Base-by-base conservation (phyloP, 2,113 vertebrate species). In the Nothocercus julius region DNA sequence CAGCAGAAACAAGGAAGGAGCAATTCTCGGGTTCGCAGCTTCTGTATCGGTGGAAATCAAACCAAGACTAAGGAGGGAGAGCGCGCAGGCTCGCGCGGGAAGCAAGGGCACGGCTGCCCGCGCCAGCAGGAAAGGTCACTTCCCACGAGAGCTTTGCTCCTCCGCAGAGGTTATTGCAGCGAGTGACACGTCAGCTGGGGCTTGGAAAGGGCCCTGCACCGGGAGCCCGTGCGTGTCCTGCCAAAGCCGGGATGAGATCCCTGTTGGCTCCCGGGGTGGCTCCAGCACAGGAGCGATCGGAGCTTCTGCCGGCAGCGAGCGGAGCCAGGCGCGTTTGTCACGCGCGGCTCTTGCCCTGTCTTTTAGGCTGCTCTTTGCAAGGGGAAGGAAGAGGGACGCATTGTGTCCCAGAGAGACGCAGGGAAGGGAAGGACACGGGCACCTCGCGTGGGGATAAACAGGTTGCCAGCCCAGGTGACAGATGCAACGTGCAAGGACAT, bases 1-100 rank as follows among this genome's bases (percentile, higher is more conserved):
- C 69, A 69, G 79, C 69, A 92, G 84, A 84, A 93, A 93, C 84
- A 63, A 94, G 91, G 94, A 97, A 96, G 93, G 77, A 93, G 97
- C 79, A 90, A 96, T 82, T 93, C 78, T 82, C 67, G 40, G 78
- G 59, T 86, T 72, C 61, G 36, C 3, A 1, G n/a, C 64, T 89
- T 9, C 22, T 30, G 59, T n/a, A 42, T 73, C 2, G 64, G 83
- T 88, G 59, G 87, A 75, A 87, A 93, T 58, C 73, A 49, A 87
- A 45, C 22, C 8, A 13, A 68, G 11, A 14, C 86, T 75, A 78
- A 69, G 0, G 5, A 90, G 89, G 80, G 44, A 44, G 44, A 62
- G 68, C 75, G 18, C 1, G 56, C 59, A 47, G 79, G 81, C 87
- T 74, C 1, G 44, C 61, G 59, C 27, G 5, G 76, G 63, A 70